These are phyloP conservation scores for Champsocephalus gunnari DNA, from an alignment of 2,797 vertebrate species.

Conservation along the genomic window DNA sequence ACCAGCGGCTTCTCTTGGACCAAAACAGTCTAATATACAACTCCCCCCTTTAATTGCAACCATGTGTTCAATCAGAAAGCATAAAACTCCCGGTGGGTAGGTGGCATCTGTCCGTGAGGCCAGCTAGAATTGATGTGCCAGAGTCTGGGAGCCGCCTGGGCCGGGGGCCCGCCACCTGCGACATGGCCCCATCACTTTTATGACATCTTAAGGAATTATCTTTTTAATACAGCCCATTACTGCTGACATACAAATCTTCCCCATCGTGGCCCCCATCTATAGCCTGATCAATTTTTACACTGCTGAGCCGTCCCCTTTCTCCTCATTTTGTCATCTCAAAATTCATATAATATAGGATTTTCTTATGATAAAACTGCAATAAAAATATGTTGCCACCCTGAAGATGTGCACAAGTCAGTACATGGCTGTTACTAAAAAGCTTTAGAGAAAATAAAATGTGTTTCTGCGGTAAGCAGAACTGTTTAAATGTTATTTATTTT, in stretches of 20 bases:
- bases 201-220: slow-evolving; percentile 96
- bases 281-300: slow-evolving; percentile 99
- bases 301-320: slow-evolving; percentile 95
- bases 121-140: slow-evolving; percentile 84
- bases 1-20: slow-evolving; percentile 59
- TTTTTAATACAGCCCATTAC: slow-evolving; percentile 99
- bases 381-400: slow-evolving; percentile 92
- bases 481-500: slow-evolving; percentile 99
- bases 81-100: slow-evolving; percentile 80
- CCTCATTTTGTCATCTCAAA: slow-evolving; percentile 98
- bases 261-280: slow-evolving; percentile 91
- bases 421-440: slow-evolving; percentile 91
- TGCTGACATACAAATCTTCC: slow-evolving; percentile 99
- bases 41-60: slow-evolving; percentile 80
- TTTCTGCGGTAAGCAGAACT: slow-evolving; percentile 99
- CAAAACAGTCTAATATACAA: slow-evolving; percentile 82
- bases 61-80: slow-evolving; percentile 84
- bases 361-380: slow-evolving; percentile 95
- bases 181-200: slow-evolving; percentile 86
- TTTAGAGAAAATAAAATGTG: slow-evolving; percentile 96
- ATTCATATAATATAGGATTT: slow-evolving; percentile 97
- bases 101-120: slow-evolving; percentile 81
- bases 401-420: slow-evolving; percentile 89
- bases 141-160: slow-evolving; percentile 56
- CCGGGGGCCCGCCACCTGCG: slow-evolving; percentile 60